phyloP scores from a whole-genome alignment of 2,888 invertebrate species.

The Cerastis rubricosa region DNA sequence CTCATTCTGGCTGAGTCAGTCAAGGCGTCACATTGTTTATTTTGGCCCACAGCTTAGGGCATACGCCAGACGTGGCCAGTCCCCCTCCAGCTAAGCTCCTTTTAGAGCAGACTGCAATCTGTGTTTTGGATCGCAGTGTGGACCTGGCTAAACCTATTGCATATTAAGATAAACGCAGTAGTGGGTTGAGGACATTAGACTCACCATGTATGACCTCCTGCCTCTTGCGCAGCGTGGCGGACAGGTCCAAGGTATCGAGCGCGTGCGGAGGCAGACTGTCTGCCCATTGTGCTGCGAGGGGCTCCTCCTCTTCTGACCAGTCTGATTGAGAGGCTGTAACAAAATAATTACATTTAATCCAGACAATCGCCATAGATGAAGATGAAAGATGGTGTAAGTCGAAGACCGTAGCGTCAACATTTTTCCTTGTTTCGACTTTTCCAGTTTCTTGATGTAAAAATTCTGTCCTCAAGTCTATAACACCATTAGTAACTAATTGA shows the following conservation, averaged over 20 bases:
- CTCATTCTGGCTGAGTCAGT: too few relatives aligned
- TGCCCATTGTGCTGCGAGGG: constrained; percentile 85
- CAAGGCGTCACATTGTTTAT: not conserved
- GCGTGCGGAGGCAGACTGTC: constrained; percentile 84
- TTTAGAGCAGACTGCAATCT: not conserved
- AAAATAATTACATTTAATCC: not conserved
- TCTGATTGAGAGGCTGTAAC: constrained; percentile 85
- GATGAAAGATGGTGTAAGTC: not conserved
- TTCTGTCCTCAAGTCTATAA: not conserved
- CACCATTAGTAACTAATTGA: not conserved
- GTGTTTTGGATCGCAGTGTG: not conserved
- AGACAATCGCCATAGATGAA: not conserved
- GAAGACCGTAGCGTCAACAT: not conserved
- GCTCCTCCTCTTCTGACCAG: constrained; percentile 88
- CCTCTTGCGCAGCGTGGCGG: constrained; percentile 82
- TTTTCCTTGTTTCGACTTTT: not conserved
- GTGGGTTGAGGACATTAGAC: constrained; percentile 35
- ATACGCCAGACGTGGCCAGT: not conserved
- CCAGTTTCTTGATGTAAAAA: not conserved
- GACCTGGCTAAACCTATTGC: too few relatives aligned
- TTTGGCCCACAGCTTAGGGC: not conserved
- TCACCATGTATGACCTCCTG: constrained; percentile 89
- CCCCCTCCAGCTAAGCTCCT: not conserved
- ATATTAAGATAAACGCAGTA: too few relatives aligned
- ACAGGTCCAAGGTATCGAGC: constrained; percentile 81